Conservation (phyloP, 30 jellyfish, hydroid and myxozoan species). For the Phacellophora camtschatica region DNA sequence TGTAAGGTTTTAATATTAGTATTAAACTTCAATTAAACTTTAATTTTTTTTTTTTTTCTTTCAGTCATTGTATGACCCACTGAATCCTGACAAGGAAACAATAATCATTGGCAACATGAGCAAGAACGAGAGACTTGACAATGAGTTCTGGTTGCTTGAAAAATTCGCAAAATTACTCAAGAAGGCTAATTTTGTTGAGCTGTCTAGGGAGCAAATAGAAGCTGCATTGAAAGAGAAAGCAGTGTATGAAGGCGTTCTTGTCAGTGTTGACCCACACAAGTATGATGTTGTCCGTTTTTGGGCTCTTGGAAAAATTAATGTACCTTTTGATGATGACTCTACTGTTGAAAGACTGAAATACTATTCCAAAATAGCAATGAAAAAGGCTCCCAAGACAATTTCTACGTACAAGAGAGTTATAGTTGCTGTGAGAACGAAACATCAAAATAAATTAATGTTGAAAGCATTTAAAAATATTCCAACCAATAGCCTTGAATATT, state of each 20-base stretch:
- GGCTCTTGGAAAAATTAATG: constrained; percentile 84
- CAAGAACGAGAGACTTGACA: constrained; percentile 69
- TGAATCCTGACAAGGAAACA: constrained; percentile 95
- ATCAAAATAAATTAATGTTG: constrained; percentile 77
- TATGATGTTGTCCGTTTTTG: constrained; percentile 86
- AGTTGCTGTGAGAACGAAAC: constrained; percentile 85
- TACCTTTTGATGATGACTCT: constrained; percentile 8
- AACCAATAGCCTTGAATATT: constrained; percentile 64
- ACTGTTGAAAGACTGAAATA: constrained; percentile 19
- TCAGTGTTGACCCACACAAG: constrained; percentile 77
- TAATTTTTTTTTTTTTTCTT: no score
- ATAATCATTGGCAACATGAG: constrained; percentile 49
- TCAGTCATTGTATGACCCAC: constrained; percentile 83
- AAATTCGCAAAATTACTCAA: constrained; percentile 65
- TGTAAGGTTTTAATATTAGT: no score
- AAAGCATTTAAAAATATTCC: constrained; percentile 93
- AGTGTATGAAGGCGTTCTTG: constrained; percentile 83
- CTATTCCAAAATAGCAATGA: constrained; percentile 24
- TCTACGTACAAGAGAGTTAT: constrained; percentile 88
- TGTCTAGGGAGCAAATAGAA: constrained; percentile 54
- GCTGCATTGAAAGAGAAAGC: constrained; percentile 72
- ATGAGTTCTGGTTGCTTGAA: constrained; percentile 84
- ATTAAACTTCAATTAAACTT: no score
- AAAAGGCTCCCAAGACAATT: constrained; percentile 53
- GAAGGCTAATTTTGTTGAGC: constrained; percentile 79